phyloP scores from a whole-genome alignment of 2,888 invertebrate species.

The Brassicogethes aeneus region DNA sequence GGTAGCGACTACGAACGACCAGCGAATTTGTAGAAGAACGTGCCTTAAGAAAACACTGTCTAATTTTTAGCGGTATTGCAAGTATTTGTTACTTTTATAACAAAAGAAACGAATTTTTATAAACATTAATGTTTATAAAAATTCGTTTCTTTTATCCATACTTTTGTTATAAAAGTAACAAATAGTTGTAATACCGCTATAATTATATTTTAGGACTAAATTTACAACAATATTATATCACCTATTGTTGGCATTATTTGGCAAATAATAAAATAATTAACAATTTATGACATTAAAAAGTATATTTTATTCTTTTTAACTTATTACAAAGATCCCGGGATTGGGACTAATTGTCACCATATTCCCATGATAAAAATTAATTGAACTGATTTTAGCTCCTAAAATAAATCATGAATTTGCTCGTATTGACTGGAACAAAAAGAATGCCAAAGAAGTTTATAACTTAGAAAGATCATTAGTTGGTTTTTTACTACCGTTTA shows the following conservation, averaged over 20 bases:
- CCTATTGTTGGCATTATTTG: constrained; percentile 2
- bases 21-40: too few relatives aligned
- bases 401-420: constrained; percentile 57
- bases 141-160: not conserved
- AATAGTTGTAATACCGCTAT: not conserved
- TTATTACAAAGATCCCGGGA: too few relatives aligned
- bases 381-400: constrained; percentile 52
- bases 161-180: not conserved
- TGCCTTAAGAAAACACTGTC: too few relatives aligned
- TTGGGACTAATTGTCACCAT: too few relatives aligned
- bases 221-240: too few relatives aligned
- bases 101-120: too few relatives aligned
- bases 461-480: constrained; percentile 63
- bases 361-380: not conserved
- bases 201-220: not conserved
- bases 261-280: too few relatives aligned
- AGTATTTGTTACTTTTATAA: not conserved
- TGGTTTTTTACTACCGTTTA: constrained; percentile 52
- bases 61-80: not conserved
- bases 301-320: too few relatives aligned
- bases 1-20: too few relatives aligned
- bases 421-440: constrained; percentile 56
- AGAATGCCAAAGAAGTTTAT: constrained; percentile 56
- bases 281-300: too few relatives aligned
- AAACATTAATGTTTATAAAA: too few relatives aligned